A percentile compares a stretch with the other conserved stretches of the same genome.
Evolutionary conservation across 2,888 invertebrate genomes (phyloP).

Genomic region (Drosophila recens): DNA sequence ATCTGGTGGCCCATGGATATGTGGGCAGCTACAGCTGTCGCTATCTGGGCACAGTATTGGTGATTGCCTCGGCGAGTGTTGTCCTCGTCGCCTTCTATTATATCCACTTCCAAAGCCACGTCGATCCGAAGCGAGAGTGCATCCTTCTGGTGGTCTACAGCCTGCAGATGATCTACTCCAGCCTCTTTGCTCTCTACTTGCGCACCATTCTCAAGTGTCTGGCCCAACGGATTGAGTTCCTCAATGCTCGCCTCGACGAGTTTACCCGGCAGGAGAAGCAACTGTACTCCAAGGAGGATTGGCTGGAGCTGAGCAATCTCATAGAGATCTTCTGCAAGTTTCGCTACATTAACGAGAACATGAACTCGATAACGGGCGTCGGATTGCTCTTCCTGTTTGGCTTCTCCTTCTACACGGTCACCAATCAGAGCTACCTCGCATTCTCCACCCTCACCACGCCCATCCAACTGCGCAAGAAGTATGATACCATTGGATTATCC

Average conservation of each 20-base stretch:
- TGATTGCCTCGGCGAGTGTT: constrained; percentile 41
- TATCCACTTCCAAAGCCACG: constrained; percentile 59
- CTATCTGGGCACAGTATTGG: constrained; percentile 38
- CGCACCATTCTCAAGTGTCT: constrained; percentile 66
- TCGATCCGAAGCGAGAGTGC: constrained; percentile 38
- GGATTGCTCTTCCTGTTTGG: constrained; percentile 76
- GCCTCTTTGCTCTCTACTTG: constrained; percentile 70
- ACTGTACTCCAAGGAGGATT: constrained; percentile 55
- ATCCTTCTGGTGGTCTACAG: constrained; percentile 65
- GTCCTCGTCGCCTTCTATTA: constrained; percentile 72
- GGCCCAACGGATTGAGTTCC: constrained; percentile 67
- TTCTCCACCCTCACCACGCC: constrained; percentile 74
- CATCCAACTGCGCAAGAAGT: constrained; percentile 41
- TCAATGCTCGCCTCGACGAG: constrained; percentile 62
- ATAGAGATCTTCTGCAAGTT: constrained; percentile 81
- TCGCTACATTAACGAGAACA: constrained; percentile 75
- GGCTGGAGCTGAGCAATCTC: constrained; percentile 74
- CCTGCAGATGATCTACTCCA: constrained; percentile 70
- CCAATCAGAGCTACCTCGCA: constrained; percentile 80
- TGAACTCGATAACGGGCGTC: constrained; percentile 75
- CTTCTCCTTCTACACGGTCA: constrained; percentile 81
- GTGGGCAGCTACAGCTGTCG: constrained; percentile 59
- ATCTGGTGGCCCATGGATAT: constrained; percentile 61
- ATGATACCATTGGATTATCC: constrained; percentile 72
- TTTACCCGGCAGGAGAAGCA: constrained; percentile 50